Conservation (phyloP, 2,797 vertebrate genomes). For the Taeniopygia guttata region DNA sequence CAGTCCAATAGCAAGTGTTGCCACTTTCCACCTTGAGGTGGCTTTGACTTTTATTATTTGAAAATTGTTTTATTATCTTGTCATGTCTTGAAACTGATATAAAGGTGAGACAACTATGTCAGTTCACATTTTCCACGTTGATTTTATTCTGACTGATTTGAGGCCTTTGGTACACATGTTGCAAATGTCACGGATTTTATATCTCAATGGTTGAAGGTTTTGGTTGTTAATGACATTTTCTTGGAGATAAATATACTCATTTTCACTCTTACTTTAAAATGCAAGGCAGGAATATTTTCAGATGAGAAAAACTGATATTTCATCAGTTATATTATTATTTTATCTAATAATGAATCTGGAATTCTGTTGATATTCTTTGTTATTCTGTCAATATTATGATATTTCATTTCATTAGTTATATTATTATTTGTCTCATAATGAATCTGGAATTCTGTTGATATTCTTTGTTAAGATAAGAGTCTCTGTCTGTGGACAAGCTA, state of each 20-base stretch:
- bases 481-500: neutral
- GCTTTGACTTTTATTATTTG: neutral
- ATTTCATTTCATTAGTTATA: constrained; percentile 6
- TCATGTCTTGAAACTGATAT: neutral
- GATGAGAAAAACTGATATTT: neutral
- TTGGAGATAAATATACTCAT: neutral
- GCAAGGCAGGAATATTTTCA: neutral
- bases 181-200: constrained; percentile 27
- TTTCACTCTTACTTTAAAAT: constrained; percentile 1
- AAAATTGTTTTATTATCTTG: neutral
- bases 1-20: neutral
- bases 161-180: neutral
- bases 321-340: neutral
- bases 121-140: neutral
- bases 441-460: neutral
- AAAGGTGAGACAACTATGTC: neutral
- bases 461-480: neutral
- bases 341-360: neutral
- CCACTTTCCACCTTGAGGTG: neutral
- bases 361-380: too few species aligned
- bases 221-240: neutral
- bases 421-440: neutral
- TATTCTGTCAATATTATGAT: too few species aligned
- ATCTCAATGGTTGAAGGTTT: neutral
- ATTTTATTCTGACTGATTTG: constrained; percentile 9